Conservation (phyloP, 2,888 invertebrate species). For the Pandemis cinnamomeana region DNA sequence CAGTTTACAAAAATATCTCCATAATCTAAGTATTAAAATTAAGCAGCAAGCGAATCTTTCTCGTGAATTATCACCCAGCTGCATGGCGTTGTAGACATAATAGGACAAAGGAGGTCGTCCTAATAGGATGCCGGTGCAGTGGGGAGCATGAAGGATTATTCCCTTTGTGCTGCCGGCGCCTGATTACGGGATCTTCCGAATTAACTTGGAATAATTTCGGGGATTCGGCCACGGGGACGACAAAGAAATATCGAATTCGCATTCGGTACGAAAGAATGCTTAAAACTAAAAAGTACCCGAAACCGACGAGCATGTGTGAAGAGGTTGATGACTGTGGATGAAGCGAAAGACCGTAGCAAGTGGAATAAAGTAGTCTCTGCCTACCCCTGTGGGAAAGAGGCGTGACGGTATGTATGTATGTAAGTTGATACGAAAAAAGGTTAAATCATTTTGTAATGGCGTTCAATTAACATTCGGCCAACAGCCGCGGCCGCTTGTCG, state of each 20-base stretch:
- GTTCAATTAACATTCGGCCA: background rate
- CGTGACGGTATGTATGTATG: too few species aligned
- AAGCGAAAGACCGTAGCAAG: too few species aligned
- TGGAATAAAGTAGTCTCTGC: too few species aligned
- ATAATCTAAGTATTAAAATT: too few species aligned
- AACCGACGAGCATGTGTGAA: too few species aligned
- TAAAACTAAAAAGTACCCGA: too few species aligned
- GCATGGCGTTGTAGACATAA: background rate
- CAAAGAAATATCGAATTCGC: too few species aligned
- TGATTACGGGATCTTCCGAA: conserved; percentile 7
- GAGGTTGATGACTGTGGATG: too few species aligned
- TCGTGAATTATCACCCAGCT: background rate
- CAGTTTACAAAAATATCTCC: too few species aligned
- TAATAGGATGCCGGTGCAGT: conserved; percentile 3
- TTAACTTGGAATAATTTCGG: conserved; percentile 10
- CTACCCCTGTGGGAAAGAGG: too few species aligned
- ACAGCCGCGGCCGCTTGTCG: background rate
- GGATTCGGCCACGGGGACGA: background rate
- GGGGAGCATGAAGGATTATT: background rate
- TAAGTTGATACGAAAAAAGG: too few species aligned
- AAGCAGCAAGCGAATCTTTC: background rate
- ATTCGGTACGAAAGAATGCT: too few species aligned
- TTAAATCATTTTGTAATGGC: background rate
- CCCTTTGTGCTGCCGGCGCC: background rate
- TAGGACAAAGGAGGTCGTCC: background rate